These are phyloP conservation scores for Remorina albescens DNA, from an alignment of 2,797 vertebrate genomes.

Conservation along the genomic window DNA sequence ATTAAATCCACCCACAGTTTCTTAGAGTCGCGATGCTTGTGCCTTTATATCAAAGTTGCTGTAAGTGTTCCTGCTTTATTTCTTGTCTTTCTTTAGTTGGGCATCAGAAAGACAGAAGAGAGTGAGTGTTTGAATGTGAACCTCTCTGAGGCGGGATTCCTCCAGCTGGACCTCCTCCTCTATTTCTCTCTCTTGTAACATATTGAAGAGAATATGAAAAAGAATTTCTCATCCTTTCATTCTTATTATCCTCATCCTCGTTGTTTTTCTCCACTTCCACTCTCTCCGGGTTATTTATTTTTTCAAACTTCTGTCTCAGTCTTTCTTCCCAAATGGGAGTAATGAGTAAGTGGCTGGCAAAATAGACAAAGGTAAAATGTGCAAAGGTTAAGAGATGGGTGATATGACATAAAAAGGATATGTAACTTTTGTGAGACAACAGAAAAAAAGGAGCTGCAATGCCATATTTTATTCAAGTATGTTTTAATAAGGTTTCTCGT, in stretches of 20 bases:
- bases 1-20: neutral
- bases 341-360: too few species aligned
- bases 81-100: neutral
- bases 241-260: neutral
- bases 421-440: slow-evolving; percentile 9
- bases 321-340: too few species aligned
- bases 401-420: neutral
- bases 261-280: neutral
- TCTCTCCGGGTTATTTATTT: neutral
- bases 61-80: neutral
- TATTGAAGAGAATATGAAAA: neutral
- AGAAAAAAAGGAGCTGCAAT: neutral
- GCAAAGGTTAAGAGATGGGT: neutral
- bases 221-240: neutral
- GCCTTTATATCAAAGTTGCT: slow-evolving; percentile 1
- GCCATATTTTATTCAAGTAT: slow-evolving; percentile 16
- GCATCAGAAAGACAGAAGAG: neutral
- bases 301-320: neutral
- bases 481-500: slow-evolving; percentile 48
- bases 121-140: slow-evolving; percentile 19
- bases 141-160: slow-evolving; percentile 27
- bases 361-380: neutral
- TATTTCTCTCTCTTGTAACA: slow-evolving; percentile 43
- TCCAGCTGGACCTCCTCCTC: slow-evolving; percentile 67
- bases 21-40: neutral